Conservation (phyloP, 2,797 vertebrate genomes). For the Apogon talboti region DNA sequence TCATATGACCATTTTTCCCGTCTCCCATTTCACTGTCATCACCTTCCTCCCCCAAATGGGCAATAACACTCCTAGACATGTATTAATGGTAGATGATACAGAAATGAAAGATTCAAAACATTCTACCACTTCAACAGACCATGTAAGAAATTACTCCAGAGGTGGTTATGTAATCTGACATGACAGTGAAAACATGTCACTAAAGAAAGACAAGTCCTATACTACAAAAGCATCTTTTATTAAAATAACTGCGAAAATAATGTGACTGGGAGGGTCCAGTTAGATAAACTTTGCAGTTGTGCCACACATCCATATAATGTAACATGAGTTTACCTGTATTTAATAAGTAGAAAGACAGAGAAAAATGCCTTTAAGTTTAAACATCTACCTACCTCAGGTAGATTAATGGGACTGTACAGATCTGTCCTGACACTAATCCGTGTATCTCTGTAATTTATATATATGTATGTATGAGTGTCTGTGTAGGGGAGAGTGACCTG, state of each 20-base stretch:
- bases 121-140: constrained; percentile 22
- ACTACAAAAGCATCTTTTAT: constrained; percentile 46
- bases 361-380: constrained; percentile 13
- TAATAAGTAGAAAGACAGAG: constrained; percentile 29
- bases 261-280: constrained; percentile 44
- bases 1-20: constrained; percentile 68
- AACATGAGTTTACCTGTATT: constrained; percentile 44
- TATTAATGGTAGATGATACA: constrained; percentile 52
- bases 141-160: constrained; percentile 42
- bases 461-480: constrained; percentile 82
- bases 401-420: constrained; percentile 39
- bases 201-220: constrained; percentile 40
- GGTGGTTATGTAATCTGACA: constrained; percentile 47
- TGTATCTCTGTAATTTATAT: constrained; percentile 61
- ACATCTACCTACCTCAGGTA: constrained; percentile 58
- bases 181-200: constrained; percentile 42
- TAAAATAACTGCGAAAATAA: constrained; percentile 42
- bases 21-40: constrained; percentile 62
- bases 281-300: constrained; percentile 47
- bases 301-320: constrained; percentile 41
- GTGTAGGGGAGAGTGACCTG: constrained; percentile 94
- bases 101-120: constrained; percentile 48
- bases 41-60: constrained; percentile 53
- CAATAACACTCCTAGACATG: constrained; percentile 50
- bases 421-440: constrained; percentile 43